A percentile compares a stretch with the other conserved stretches of the same genome.
Conservation (phyloP, 2,888 invertebrate genomes). For the Pediacus dermestoides region DNA sequence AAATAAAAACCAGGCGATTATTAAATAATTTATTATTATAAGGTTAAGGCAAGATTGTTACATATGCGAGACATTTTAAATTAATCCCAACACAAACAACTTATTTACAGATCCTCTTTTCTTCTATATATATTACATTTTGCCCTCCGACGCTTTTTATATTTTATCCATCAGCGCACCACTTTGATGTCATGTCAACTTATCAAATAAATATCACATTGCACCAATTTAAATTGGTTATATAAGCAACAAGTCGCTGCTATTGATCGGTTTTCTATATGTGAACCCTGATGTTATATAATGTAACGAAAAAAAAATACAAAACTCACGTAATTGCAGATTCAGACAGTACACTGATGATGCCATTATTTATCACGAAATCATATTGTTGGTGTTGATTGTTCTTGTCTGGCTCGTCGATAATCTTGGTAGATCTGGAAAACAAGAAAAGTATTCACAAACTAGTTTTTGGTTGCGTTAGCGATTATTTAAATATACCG, state of each 20-base stretch:
- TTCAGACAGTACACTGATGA: slow-evolving; percentile 40
- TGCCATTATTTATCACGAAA: slow-evolving; percentile 33
- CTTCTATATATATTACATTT: no score
- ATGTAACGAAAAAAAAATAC: background rate
- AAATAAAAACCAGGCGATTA: no score
- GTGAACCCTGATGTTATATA: background rate
- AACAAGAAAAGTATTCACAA: slow-evolving; percentile 1
- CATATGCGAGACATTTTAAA: no score
- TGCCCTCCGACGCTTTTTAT: no score
- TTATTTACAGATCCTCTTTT: no score
- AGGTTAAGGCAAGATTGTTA: no score
- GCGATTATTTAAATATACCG: slow-evolving; percentile 4
- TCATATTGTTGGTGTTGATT: slow-evolving; percentile 11
- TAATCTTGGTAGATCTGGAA: slow-evolving; percentile 9
- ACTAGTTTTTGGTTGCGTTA: background rate
- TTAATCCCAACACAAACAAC: no score
- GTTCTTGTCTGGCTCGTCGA: slow-evolving; percentile 5
- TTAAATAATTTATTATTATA: no score
- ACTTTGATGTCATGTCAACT: slow-evolving; percentile 6
- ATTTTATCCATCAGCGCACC: no score
- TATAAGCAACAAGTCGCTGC: slow-evolving; percentile 6
- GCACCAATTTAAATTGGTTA: slow-evolving; percentile 5
- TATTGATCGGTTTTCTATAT: background rate
- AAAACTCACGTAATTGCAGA: slow-evolving; percentile 37
- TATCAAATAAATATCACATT: slow-evolving; percentile 5